Evolutionary conservation across 2,113 vertebrate species (phyloP).

Genomic region (Gambusia holbrooki): DNA sequence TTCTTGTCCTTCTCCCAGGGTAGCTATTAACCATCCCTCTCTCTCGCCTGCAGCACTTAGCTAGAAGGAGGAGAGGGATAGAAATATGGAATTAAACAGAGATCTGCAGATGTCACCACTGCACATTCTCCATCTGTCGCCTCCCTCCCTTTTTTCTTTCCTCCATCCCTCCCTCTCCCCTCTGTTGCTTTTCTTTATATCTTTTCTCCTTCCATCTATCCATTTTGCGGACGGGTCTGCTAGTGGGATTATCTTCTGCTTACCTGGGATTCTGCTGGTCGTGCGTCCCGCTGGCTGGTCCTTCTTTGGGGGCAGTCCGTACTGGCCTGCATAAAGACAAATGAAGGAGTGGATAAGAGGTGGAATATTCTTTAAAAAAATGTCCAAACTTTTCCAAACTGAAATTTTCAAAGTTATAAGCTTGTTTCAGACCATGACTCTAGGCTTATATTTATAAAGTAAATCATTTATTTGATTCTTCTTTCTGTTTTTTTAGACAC

Average conservation of each 20-base stretch:
- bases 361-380: no score
- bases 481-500: no score
- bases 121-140: slow-evolving; percentile 77
- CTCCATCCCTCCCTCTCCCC: slow-evolving; percentile 40
- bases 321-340: slow-evolving; percentile 66
- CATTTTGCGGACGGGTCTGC: slow-evolving; percentile 51
- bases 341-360: slow-evolving; percentile 13
- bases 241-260: slow-evolving; percentile 51
- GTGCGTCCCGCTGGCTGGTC: slow-evolving; percentile 76
- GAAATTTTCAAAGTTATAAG: no score
- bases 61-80: slow-evolving; percentile 60
- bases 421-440: no score
- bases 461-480: no score
- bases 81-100: slow-evolving; percentile 76
- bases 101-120: slow-evolving; percentile 76
- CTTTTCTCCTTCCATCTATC: slow-evolving; percentile 56
- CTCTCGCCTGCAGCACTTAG: slow-evolving; percentile 76
- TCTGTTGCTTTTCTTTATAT: slow-evolving; percentile 44
- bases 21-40: slow-evolving; percentile 79
- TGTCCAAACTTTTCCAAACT: no score
- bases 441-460: no score
- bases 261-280: slow-evolving; percentile 81
- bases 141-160: slow-evolving; percentile 16
- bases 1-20: slow-evolving; percentile 66
- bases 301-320: slow-evolving; percentile 80